Conservation (phyloP, 2,797 vertebrate species). For the Pogonophryne albipinna region DNA sequence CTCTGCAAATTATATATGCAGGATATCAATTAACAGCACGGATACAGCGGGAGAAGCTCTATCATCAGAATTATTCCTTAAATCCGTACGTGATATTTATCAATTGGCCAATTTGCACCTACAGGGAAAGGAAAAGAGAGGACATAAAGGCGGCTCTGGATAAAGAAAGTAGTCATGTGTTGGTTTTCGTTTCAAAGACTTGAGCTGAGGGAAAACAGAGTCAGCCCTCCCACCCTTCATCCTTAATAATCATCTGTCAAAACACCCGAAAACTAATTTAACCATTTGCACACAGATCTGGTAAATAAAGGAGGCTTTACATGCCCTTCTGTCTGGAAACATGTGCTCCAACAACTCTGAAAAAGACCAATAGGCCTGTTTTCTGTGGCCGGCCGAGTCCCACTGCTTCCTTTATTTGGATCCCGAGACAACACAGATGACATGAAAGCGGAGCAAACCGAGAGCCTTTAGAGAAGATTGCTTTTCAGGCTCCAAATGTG, state of each 20-base stretch:
- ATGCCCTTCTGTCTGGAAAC: constrained; percentile 83
- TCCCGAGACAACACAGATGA: constrained; percentile 83
- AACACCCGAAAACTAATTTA: constrained; percentile 89
- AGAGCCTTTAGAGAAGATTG: constrained; percentile 90
- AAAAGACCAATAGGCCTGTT: constrained; percentile 87
- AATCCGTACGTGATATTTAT: constrained; percentile 49
- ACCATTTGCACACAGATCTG: constrained; percentile 85
- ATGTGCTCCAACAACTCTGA: constrained; percentile 89
- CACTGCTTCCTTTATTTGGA: constrained; percentile 84
- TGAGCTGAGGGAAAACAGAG: constrained; percentile 69
- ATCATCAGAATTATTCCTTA: constrained; percentile 44
- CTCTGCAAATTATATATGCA: constrained; percentile 61
- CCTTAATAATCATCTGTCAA: constrained; percentile 88
- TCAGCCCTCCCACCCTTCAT: constrained; percentile 83
- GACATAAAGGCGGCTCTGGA: constrained; percentile 39
- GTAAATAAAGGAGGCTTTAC: constrained; percentile 83
- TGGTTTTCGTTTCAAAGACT: constrained; percentile 79
- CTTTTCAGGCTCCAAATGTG: constrained; percentile 90
- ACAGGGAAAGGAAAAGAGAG: not conserved
- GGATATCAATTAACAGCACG: constrained; percentile 63
- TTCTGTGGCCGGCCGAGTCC: constrained; percentile 83
- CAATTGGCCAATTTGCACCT: constrained; percentile 22
- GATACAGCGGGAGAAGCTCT: constrained; percentile 17
- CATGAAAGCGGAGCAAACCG: constrained; percentile 87
- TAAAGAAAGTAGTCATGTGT: constrained; percentile 71